Percentiles rank a stretch among this genome's conserved stretches.
phyloP scores from a whole-genome alignment of 2,113 vertebrate genomes.

The Sisor rabdophorus region DNA sequence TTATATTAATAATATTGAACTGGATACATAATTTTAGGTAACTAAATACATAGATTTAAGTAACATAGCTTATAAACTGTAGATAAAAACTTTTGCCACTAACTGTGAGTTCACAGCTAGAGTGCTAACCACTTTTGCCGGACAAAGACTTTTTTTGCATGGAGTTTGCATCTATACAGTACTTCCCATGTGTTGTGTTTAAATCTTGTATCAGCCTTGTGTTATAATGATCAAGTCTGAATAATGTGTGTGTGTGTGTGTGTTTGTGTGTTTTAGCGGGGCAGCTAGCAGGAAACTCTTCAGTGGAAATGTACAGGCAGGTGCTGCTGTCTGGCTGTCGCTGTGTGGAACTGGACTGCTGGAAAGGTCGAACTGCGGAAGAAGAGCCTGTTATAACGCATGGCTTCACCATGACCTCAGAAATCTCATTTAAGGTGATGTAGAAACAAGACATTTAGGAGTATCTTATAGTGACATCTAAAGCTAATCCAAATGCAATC shows the following conservation, averaged over 20 bases:
- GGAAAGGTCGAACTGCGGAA: conserved; percentile 93
- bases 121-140: no score
- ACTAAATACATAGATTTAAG: not conserved
- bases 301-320: conserved; percentile 97
- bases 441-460: not conserved
- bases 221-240: not conserved
- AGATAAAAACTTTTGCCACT: no score
- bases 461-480: not conserved
- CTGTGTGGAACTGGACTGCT: conserved; percentile 96
- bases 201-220: not conserved
- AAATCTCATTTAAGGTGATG: conserved; percentile 94
- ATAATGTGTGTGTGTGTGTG: not conserved
- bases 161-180: no score
- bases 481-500: not conserved
- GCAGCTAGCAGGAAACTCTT: conserved; percentile 95
- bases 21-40: not conserved
- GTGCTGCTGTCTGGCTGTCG: conserved; percentile 93
- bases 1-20: not conserved
- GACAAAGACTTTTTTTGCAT: no score
- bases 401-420: conserved; percentile 97
- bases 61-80: not conserved
- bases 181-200: not conserved
- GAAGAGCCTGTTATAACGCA: conserved; percentile 97
- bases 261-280: conserved; percentile 73
- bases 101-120: no score